These are phyloP conservation scores for Brachypalpus laphriformis DNA, from an alignment of 2,888 invertebrate genomes.

Conservation along the genomic window DNA sequence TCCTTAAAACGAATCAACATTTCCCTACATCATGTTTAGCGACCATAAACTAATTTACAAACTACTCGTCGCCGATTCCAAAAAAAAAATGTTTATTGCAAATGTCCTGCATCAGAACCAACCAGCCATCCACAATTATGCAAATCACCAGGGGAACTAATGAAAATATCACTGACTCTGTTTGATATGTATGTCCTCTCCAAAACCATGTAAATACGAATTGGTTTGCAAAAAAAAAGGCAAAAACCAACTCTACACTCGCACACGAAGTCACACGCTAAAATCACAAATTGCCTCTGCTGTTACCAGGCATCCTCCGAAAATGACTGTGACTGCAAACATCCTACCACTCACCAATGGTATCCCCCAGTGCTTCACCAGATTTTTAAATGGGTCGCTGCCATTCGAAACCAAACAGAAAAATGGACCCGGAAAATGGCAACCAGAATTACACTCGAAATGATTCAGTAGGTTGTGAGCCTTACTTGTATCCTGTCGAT, in stretches of 20 bases:
- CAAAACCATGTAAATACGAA: neutral
- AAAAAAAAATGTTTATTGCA: constrained; percentile 12
- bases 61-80: neutral
- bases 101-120: neutral
- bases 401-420: constrained; percentile 28
- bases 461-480: constrained; percentile 28
- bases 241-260: neutral
- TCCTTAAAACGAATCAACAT: neutral
- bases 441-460: constrained; percentile 29
- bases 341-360: neutral
- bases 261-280: constrained; percentile 11
- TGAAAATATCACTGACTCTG: constrained; percentile 29
- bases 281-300: constrained; percentile 25
- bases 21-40: neutral
- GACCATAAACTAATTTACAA: neutral
- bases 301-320: constrained; percentile 9
- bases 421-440: constrained; percentile 34
- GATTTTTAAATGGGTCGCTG: constrained; percentile 42
- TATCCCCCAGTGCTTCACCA: neutral
- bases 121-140: constrained; percentile 10
- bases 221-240: neutral
- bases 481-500: constrained; percentile 34
- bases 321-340: constrained; percentile 29
- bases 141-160: constrained; percentile 32
- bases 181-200: constrained; percentile 14